These are phyloP conservation scores for Oncorhynchus gorbuscha DNA, from an alignment of 2,113 vertebrate species.

Conservation along the genomic window DNA sequence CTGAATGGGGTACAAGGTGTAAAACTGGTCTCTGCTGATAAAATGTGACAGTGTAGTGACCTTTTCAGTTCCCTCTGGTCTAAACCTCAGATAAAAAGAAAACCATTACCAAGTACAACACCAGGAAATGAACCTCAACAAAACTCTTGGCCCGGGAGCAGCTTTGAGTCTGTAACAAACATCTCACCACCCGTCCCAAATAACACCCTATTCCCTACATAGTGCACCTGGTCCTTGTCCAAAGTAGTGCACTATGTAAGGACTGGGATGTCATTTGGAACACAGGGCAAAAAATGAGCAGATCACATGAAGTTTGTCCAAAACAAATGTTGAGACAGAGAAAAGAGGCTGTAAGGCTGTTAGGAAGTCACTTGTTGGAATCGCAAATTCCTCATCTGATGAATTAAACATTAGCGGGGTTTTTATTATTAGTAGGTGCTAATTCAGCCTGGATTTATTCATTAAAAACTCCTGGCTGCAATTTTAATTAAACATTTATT, in stretches of 20 bases:
- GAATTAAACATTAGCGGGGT: slow-evolving; percentile 20
- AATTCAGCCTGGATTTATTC: not conserved
- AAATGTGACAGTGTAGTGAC: slow-evolving; percentile 33
- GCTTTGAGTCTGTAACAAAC: not conserved
- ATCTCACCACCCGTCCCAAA: too few relatives aligned
- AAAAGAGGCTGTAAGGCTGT: not conserved
- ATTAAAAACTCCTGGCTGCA: not conserved
- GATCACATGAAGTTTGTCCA: not conserved
- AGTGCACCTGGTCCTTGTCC: too few relatives aligned
- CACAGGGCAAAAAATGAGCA: too few relatives aligned
- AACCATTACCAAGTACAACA: slow-evolving; percentile 51
- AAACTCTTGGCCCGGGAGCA: slow-evolving; percentile 19
- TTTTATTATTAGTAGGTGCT: slow-evolving; percentile 16
- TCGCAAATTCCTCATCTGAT: slow-evolving; percentile 13
- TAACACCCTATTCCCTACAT: too few relatives aligned
- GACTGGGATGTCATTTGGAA: too few relatives aligned
- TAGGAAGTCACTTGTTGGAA: slow-evolving; percentile 3
- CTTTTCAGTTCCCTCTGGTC: slow-evolving; percentile 33
- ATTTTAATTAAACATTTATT: slow-evolving; percentile 4
- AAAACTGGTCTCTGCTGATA: slow-evolving; percentile 25
- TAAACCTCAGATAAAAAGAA: slow-evolving; percentile 40
- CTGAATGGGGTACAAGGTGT: slow-evolving; percentile 13
- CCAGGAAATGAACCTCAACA: slow-evolving; percentile 25
- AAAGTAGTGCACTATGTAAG: too few relatives aligned
- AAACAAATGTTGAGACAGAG: not conserved